phyloP scores from a whole-genome alignment of 2,797 vertebrate genomes.

The Acipenser transmontanus region DNA sequence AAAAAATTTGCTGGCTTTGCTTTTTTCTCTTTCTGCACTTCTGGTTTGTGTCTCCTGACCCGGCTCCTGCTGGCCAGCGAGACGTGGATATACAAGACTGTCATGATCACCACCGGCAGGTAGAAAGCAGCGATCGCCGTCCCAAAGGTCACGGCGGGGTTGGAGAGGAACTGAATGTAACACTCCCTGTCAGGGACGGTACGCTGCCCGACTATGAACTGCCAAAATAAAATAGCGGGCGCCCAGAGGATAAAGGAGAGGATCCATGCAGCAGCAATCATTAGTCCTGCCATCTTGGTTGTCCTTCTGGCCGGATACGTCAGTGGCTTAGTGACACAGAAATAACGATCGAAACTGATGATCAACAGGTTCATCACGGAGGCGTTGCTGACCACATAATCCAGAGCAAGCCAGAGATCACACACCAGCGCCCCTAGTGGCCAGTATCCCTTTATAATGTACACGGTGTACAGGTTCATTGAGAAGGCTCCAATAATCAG shows the following conservation, averaged over 20 bases:
- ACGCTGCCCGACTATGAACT: slow-evolving; percentile 83
- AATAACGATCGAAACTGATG: slow-evolving; percentile 96
- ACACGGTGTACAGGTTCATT: slow-evolving; percentile 95
- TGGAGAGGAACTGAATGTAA: slow-evolving; percentile 95
- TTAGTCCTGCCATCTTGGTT: slow-evolving; percentile 96
- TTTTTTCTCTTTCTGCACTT: slow-evolving; percentile 54
- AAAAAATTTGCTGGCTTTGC: slow-evolving; percentile 59
- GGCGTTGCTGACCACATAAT: slow-evolving; percentile 94
- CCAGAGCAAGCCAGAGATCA: slow-evolving; percentile 91
- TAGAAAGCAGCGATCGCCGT: slow-evolving; percentile 97
- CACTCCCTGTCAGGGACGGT: slow-evolving; percentile 71
- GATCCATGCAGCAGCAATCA: slow-evolving; percentile 91
- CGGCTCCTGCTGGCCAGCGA: slow-evolving; percentile 93
- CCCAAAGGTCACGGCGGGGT: slow-evolving; percentile 88
- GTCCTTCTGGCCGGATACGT: slow-evolving; percentile 87
- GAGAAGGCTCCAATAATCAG: slow-evolving; percentile 94
- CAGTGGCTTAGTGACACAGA: slow-evolving; percentile 96
- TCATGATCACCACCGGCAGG: slow-evolving; percentile 96
- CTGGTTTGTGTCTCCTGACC: slow-evolving; percentile 71
- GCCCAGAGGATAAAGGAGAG: slow-evolving; percentile 78
- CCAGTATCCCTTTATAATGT: slow-evolving; percentile 95
- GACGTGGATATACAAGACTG: slow-evolving; percentile 91
- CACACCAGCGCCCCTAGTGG: slow-evolving; percentile 90
- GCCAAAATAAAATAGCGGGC: slow-evolving; percentile 95
- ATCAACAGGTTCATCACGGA: slow-evolving; percentile 97